Percentiles rank a stretch among this genome's conserved stretches.
Evolutionary conservation across 2,797 vertebrate genomes (phyloP).

Genomic region (Spinibarbus caldwelli): DNA sequence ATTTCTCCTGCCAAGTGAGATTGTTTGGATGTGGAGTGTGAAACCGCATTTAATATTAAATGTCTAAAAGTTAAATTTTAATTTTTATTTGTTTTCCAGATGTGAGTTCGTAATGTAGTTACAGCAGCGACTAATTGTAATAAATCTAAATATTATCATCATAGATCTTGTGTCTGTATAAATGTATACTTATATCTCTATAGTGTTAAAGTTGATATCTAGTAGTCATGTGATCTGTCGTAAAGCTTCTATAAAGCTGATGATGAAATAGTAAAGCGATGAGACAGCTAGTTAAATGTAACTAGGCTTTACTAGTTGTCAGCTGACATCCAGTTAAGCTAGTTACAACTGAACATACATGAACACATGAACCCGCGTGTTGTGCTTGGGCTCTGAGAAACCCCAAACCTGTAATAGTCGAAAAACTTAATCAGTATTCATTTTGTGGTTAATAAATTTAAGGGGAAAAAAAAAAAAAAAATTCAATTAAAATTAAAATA

Average conservation of each 20-base stretch:
- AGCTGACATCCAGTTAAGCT: slow-evolving; percentile 17
- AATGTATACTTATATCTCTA: neutral
- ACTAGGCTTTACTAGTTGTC: neutral
- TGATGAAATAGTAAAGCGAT: neutral
- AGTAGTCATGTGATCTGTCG: neutral
- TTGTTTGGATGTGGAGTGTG: neutral
- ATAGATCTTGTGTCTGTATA: neutral
- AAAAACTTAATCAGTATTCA: accelerated
- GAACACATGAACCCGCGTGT: neutral
- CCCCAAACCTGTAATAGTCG: no score
- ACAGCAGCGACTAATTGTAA: neutral
- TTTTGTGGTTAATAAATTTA: neutral
- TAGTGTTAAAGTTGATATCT: neutral
- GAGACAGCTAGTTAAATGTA: neutral
- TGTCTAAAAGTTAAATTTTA: neutral
- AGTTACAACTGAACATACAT: neutral
- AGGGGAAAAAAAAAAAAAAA: no score
- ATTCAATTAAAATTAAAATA: no score
- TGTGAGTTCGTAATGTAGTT: neutral
- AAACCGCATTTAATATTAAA: neutral
- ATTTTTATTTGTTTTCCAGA: neutral
- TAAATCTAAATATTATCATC: neutral
- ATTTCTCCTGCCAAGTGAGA: neutral
- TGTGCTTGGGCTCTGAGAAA: neutral
- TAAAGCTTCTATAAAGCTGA: neutral